Evolutionary conservation across 1,140 invertebrate genomes (phyloP).

Genomic region (Hestina assimilis): DNA sequence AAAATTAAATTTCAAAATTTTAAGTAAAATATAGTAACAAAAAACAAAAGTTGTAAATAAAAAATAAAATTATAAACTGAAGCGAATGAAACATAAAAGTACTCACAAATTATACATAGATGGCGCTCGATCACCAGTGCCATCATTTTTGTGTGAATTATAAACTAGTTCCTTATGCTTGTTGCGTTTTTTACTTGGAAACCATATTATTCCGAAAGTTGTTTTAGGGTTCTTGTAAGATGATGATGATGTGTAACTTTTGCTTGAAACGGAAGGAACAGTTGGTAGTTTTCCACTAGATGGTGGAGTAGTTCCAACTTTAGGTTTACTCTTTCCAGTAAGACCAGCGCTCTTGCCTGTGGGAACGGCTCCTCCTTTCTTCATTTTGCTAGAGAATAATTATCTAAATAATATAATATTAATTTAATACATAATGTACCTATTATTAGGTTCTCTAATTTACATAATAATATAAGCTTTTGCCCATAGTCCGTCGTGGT

Average conservation of each 20-base stretch:
- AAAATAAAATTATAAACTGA: not conserved
- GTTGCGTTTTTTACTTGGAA: slow-evolving; percentile 54
- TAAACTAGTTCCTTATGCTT: slow-evolving; percentile 57
- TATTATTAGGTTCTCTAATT: no score
- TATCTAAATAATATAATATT: slow-evolving; percentile 4
- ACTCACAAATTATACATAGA: slow-evolving; percentile 69
- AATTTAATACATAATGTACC: not conserved
- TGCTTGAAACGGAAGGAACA: slow-evolving; percentile 27
- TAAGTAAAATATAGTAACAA: not conserved
- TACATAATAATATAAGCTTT: no score
- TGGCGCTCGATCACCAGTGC: slow-evolving; percentile 44
- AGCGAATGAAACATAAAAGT: no score
- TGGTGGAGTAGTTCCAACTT: slow-evolving; percentile 6
- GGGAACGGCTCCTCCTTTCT: slow-evolving; percentile 38
- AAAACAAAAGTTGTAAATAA: not conserved
- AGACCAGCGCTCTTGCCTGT: slow-evolving; percentile 40
- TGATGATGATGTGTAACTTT: slow-evolving; percentile 34
- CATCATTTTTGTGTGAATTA: slow-evolving; percentile 41
- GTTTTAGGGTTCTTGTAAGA: slow-evolving; percentile 41
- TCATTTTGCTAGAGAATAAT: slow-evolving; percentile 36
- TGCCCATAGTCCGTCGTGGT: no score
- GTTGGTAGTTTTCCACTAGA: slow-evolving; percentile 19
- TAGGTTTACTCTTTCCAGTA: slow-evolving; percentile 18
- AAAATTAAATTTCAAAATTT: no score
- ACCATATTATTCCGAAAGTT: slow-evolving; percentile 60